A percentile compares a stretch with the other conserved stretches of the same genome.
Conservation (phyloP, 2,113 vertebrate genomes). For the Illadopsis cleaveri region DNA sequence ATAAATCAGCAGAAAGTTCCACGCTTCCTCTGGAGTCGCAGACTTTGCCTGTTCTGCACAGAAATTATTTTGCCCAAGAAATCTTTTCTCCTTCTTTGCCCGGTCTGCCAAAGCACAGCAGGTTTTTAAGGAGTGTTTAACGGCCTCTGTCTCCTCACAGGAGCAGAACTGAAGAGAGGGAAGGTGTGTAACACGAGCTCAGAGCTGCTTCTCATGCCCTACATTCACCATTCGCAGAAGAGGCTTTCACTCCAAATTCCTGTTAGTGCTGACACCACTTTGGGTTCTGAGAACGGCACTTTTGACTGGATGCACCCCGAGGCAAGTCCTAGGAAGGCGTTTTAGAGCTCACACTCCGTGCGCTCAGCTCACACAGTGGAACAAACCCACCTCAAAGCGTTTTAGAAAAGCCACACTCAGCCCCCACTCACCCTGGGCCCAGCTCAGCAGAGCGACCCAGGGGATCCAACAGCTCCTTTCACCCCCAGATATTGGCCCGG, state of each 20-base stretch:
- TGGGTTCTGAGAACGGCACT: not conserved
- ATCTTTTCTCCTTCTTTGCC: not conserved
- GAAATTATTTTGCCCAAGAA: not conserved
- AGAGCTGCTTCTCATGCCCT: not conserved
- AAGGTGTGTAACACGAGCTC: not conserved
- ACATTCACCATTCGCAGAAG: not conserved
- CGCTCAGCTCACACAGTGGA: not conserved
- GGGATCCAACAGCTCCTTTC: not conserved
- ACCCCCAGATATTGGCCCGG: not conserved
- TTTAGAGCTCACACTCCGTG: accelerated
- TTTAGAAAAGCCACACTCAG: not conserved
- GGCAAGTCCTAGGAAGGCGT: not conserved
- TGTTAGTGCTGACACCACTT: not conserved
- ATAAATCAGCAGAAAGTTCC: not conserved
- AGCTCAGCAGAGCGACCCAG: not conserved
- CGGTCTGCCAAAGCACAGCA: not conserved
- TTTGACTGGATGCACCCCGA: not conserved
- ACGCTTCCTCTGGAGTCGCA: not conserved
- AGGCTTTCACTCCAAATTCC: not conserved
- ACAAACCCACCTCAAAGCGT: not conserved
- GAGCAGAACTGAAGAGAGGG: not conserved
- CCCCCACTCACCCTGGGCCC: not conserved
- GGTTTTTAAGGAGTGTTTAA: not conserved
- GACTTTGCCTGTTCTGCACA: not conserved
- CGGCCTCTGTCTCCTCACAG: not conserved